phyloP scores from a whole-genome alignment of 37 sponge, comb jelly and placozoan species.

The Amphimedon queenslandica region DNA sequence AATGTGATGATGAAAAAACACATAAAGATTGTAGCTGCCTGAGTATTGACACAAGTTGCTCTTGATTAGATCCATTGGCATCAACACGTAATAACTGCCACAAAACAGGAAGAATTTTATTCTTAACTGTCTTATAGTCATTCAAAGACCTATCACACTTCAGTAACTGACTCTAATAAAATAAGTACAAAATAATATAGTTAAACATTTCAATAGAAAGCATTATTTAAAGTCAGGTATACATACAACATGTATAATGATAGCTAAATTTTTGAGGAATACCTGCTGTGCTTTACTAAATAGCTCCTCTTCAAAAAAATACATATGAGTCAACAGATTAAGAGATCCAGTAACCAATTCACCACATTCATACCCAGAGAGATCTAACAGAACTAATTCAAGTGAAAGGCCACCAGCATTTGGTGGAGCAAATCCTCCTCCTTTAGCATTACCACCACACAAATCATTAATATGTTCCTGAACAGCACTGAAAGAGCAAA shows the following conservation, averaged over 20 bases:
- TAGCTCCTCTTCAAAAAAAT: constrained; percentile 10
- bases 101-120: background rate
- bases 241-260: too few relatives aligned
- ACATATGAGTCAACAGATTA: constrained; percentile 7
- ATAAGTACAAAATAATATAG: too few relatives aligned
- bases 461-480: background rate
- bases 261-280: too few relatives aligned
- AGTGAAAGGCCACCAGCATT: background rate
- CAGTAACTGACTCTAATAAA: background rate
- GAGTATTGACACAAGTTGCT: background rate
- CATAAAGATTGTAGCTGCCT: background rate
- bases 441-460: background rate
- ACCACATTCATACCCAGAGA: constrained; percentile 12
- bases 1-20: background rate
- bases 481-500: background rate
- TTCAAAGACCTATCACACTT: background rate
- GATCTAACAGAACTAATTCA: constrained; percentile 8
- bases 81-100: background rate
- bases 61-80: background rate
- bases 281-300: constrained; percentile 22
- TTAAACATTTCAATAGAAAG: too few relatives aligned
- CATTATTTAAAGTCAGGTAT: too few relatives aligned
- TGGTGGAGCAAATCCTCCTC: background rate
- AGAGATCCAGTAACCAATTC: constrained; percentile 14
- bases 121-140: background rate